These are phyloP conservation scores for Eufriesea mexicana DNA, from an alignment of 1,140 invertebrate species.

Conservation along the genomic window DNA sequence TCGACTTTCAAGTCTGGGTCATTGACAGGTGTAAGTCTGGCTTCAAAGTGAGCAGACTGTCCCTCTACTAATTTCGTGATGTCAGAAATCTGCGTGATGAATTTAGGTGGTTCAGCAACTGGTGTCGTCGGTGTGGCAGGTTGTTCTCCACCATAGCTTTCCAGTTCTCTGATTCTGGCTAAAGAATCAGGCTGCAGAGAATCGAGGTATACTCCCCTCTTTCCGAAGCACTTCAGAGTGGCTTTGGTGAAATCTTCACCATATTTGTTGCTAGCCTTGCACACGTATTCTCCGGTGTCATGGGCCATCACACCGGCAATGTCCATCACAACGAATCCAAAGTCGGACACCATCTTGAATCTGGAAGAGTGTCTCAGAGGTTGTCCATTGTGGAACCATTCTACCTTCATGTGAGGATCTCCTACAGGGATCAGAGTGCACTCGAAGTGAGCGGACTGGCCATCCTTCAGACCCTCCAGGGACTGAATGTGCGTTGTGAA, in stretches of 20 bases:
- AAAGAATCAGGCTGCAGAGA: constrained; percentile 97
- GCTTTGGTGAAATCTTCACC: constrained; percentile 94
- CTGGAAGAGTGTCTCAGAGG: constrained; percentile 93
- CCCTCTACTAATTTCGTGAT: constrained; percentile 93
- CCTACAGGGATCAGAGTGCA: constrained; percentile 95
- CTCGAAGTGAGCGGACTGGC: constrained; percentile 96
- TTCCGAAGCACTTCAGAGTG: constrained; percentile 91
- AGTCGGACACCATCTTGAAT: constrained; percentile 97
- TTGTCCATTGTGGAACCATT: constrained; percentile 97
- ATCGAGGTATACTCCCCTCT: constrained; percentile 95
- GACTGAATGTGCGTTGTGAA: constrained; percentile 95
- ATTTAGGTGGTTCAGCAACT: constrained; percentile 92
- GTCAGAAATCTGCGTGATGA: constrained; percentile 93
- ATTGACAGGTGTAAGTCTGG: constrained; percentile 92
- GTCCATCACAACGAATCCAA: constrained; percentile 97
- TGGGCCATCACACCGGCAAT: constrained; percentile 96
- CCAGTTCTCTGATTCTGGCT: constrained; percentile 94
- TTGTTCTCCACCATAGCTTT: constrained; percentile 87
- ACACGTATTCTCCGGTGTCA: constrained; percentile 96
- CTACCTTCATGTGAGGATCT: constrained; percentile 96
- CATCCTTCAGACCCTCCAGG: constrained; percentile 93
- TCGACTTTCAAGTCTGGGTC: constrained; percentile 97
- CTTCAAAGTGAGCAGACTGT: constrained; percentile 97
- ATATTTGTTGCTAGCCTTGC: constrained; percentile 94
- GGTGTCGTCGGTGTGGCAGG: constrained; percentile 85